Percentiles rank a stretch among this genome's conserved stretches.
Evolutionary conservation across 2,797 vertebrate species (phyloP).

Genomic region (Petrocephalus sullivani): DNA sequence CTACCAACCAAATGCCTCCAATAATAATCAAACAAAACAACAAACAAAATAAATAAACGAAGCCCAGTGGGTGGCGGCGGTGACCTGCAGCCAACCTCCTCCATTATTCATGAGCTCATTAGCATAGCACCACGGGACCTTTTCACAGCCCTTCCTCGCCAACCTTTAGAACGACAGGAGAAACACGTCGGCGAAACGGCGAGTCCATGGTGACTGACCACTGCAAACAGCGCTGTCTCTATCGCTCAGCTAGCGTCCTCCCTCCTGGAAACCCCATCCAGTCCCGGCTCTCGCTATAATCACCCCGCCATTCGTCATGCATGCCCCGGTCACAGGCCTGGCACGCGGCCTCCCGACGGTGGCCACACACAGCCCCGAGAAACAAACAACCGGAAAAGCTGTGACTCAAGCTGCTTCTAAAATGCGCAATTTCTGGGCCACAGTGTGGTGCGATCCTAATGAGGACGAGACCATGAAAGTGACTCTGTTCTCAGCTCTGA

Average conservation of each 20-base stretch:
- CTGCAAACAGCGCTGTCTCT: constrained; percentile 45
- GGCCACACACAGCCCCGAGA: neutral
- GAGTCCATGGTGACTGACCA: constrained; percentile 34
- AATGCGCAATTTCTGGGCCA: neutral
- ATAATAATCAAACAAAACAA: neutral
- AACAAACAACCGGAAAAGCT: neutral
- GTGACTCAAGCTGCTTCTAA: neutral
- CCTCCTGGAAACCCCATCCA: constrained; percentile 48
- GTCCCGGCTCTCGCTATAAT: constrained; percentile 32
- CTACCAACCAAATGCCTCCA: neutral
- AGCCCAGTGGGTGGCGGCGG: neutral
- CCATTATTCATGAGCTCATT: neutral
- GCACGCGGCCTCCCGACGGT: no score
- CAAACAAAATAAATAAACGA: constrained; percentile 35
- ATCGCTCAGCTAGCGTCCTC: constrained; percentile 49
- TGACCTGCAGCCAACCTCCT: neutral
- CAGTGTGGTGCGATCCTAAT: neutral
- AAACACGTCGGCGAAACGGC: constrained; percentile 42
- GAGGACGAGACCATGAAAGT: neutral
- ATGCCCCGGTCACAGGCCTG: neutral
- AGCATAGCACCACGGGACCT: neutral
- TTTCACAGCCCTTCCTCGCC: constrained; percentile 32
- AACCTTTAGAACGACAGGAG: constrained; percentile 45
- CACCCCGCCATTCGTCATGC: neutral
- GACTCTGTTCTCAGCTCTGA: neutral